Conservation (phyloP, 2,888 invertebrate species). For the Drosophila macrospina region DNA sequence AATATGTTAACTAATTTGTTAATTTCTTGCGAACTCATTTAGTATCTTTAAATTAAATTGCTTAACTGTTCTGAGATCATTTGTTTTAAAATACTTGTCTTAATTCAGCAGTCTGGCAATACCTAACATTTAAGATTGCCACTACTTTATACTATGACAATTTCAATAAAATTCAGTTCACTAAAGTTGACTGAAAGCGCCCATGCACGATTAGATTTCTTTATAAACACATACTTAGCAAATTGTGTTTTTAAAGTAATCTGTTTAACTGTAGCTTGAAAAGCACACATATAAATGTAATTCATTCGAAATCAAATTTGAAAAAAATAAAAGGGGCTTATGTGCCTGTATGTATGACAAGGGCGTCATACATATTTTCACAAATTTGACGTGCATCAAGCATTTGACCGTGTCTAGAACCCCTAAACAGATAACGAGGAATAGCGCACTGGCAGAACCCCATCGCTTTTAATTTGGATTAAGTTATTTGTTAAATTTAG, state of each 20-base stretch:
- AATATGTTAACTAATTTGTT: too few species aligned
- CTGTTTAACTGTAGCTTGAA: neutral
- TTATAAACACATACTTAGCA: neutral
- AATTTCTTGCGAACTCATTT: too few species aligned
- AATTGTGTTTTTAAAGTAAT: neutral
- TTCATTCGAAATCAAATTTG: neutral
- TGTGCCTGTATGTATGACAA: neutral
- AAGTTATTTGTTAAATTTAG: constrained; percentile 62
- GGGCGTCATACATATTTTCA: neutral
- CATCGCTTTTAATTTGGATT: constrained; percentile 47
- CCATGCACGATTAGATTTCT: neutral
- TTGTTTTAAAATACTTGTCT: neutral
- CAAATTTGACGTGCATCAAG: neutral
- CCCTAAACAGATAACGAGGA: constrained; percentile 38
- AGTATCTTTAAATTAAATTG: neutral
- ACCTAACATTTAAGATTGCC: neutral
- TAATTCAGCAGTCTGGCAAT: neutral
- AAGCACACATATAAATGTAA: neutral
- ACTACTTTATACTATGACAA: neutral
- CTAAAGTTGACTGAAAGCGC: too few species aligned
- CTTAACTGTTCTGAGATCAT: neutral
- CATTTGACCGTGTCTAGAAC: constrained; percentile 8
- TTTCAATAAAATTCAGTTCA: too few species aligned
- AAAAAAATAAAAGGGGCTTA: neutral
- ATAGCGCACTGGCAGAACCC: constrained; percentile 26